Evolutionary conservation across 2,888 invertebrate genomes (phyloP), one percentile per base, ranked within the genome.

Genomic region (Rhingia campestris): DNA sequence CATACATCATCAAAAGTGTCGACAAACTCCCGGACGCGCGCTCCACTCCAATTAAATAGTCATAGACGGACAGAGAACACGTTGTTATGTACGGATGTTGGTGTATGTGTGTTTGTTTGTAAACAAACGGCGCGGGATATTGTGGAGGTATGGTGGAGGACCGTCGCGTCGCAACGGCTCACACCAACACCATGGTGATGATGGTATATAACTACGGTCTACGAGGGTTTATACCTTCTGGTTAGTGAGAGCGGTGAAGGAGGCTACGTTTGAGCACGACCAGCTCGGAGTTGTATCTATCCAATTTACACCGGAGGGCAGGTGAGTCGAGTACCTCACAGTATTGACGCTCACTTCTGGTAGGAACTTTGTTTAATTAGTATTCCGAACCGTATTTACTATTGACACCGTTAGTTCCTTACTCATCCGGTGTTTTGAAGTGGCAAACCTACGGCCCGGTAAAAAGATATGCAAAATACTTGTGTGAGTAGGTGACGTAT

Each of bases 1-100:
- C 43, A 61, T 67, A 51, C 72, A 67, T 73, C 77, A 77, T 72
- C 54, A 22, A 53, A 72, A 82, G 77, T 82, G 81, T 73, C 81
- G 72, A 82, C 81, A 77, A 77, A 82, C 61, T 56, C 5, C 72
- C 49, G 81, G 69, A 63, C 61, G 70, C 33, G 49, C 12, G 5
- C 49, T 45, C 12, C 37, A 76, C 39, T 77, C 51, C 61, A 77
- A 82, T 77, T 82, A 72, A 82, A 67, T 30, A 43, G 47, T 35
- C 56, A 56, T 47, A 32, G 59, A 39, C 35, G 4, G 7, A n/a
- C 12, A 37, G 33, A 39, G 47, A 47, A 7, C 10, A 9, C 9
- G 53, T 4, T 0, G 4, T 4, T 35, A 22, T 4, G 6, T 56
- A 6, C 10, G 49, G 9, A 14, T 45, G 59, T n/a, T 2, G 56